Base-by-base conservation (phyloP, 2,797 vertebrate species). In the Setipinna tenuifilis region DNA sequence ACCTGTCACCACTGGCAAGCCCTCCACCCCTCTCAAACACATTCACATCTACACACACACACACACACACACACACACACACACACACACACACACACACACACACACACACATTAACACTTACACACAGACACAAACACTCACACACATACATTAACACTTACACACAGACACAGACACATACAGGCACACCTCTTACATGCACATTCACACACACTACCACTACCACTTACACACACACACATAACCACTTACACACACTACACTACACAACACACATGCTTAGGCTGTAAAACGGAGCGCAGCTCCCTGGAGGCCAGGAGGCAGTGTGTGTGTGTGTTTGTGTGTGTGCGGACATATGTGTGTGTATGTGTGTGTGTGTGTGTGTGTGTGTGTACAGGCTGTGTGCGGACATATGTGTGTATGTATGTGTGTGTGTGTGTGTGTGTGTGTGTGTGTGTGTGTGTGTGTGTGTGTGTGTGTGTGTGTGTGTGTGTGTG, bases 251-350 rank as follows among this genome's bases (percentile, higher is more conserved):
- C 23, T 28, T 25, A 65, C 61, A 65, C 61, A 65, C 68, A 85
- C 92, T 91, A n/a, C n/a, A n/a, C n/a, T n/a, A 54, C 50, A 54
- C 50, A 54, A 54, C 50, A 54, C 50, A 54, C 7, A 54, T 7
- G 14, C 50, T 91, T 93, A 93, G 92, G 93, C 92, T 93, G 93
- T 94, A 94, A 94, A 94, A 94, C 94, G 92, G 93, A 94, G 91
- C 92, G 87, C 19, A 50, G 46, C 46, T 25, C 81, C 48, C 44
- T 6, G n/a, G n/a, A 48, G 68, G 31, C 25, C 68, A 17, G 16
- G 25, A 58, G 57, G 12, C 57, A 58, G 57, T 0, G 16, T 41
- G 10, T 48, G 46, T 48, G 46, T 10, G 3, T 48, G 46, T 48
- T 3, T 10, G 4, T 48, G 46, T 10, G 46, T 48, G 46, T 48